Conservation (phyloP, 2,888 invertebrate species). For the Nomada goodeniana region DNA sequence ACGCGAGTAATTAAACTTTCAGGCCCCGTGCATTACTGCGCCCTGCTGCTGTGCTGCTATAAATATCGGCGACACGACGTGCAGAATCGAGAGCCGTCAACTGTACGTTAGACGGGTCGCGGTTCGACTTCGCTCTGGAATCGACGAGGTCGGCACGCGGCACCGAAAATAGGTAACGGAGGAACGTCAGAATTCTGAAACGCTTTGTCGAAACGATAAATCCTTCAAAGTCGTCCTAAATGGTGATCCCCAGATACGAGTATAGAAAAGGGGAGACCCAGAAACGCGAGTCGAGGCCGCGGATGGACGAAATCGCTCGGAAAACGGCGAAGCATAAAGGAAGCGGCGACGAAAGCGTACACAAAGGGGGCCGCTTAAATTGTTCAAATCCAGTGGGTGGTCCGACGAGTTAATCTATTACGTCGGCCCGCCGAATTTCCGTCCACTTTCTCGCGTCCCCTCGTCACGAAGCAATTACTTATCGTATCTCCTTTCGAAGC, state of each 20-base stretch:
- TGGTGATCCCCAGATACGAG: conserved; percentile 49
- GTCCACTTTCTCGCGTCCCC: neutral
- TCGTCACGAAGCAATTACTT: conserved; percentile 51
- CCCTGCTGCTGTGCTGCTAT: too few relatives aligned
- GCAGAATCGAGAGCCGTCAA: neutral
- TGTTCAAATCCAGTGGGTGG: conserved; percentile 56
- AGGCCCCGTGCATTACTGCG: too few relatives aligned
- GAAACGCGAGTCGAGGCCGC: neutral
- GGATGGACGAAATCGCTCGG: neutral
- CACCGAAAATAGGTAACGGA: conserved; percentile 14
- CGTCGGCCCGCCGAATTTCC: conserved; percentile 24
- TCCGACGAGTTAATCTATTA: conserved; percentile 47
- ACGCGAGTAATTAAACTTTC: neutral
- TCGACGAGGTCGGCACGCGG: neutral
- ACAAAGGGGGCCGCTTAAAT: conserved; percentile 49
- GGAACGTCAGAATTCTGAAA: conserved; percentile 37
- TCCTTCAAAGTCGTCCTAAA: conserved; percentile 44
- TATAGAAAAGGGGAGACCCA: neutral
- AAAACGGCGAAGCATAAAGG: conserved; percentile 42
- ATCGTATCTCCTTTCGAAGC: conserved; percentile 25
- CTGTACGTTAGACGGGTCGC: neutral
- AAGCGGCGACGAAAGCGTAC: conserved; percentile 19
- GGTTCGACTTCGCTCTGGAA: neutral
- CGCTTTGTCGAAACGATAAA: conserved; percentile 60
- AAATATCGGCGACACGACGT: neutral